Evolutionary conservation across 1,140 invertebrate species (phyloP).

Genomic region (Magallana ariakensis): DNA sequence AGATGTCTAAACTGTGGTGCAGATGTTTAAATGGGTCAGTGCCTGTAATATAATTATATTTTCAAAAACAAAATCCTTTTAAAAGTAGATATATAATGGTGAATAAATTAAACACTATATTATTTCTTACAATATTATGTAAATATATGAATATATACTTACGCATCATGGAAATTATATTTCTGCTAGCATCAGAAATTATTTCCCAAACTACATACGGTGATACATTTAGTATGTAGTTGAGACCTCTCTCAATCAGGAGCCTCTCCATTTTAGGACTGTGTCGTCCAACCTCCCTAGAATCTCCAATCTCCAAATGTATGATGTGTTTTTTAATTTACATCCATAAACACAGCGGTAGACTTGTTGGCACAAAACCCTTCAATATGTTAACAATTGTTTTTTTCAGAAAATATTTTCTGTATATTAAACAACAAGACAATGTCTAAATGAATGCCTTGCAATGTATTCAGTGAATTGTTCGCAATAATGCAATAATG

Average conservation of each 20-base stretch:
- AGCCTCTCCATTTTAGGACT: not conserved
- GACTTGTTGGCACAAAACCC: slow-evolving; percentile 8
- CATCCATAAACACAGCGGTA: slow-evolving; percentile 17
- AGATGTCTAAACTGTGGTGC: slow-evolving; percentile 18
- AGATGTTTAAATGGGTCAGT: not conserved
- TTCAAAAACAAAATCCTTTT: not conserved
- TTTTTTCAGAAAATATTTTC: not conserved
- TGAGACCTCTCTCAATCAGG: not conserved
- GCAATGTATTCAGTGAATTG: not conserved
- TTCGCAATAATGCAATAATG: not conserved
- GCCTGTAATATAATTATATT: not conserved
- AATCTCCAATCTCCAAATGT: slow-evolving; percentile 19
- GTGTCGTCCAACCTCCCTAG: not conserved
- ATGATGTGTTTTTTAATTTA: not conserved
- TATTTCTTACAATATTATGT: not conserved
- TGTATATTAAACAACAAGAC: too few relatives aligned
- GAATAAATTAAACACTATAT: not conserved
- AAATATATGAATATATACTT: not conserved
- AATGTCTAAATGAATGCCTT: too few relatives aligned
- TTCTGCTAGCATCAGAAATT: slow-evolving; percentile 4
- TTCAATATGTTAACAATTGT: not conserved
- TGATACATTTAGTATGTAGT: not conserved
- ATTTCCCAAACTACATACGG: not conserved
- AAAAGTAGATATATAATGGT: not conserved
- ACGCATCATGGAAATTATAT: not conserved